Conservation (phyloP, 2,888 invertebrate genomes). For the Melieria omissa region DNA sequence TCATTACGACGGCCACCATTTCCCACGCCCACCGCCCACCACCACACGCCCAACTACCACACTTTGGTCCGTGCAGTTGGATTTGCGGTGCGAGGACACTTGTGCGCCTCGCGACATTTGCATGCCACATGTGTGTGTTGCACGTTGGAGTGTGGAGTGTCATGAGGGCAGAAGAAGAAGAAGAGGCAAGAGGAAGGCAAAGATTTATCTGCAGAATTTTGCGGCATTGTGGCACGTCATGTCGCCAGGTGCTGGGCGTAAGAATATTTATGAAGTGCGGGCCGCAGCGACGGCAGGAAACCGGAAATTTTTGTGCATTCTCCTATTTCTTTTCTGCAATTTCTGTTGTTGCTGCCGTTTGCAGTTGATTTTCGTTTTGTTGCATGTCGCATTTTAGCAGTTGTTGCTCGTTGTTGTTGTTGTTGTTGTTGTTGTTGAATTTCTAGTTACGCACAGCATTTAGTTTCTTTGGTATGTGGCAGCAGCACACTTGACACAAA, state of each 20-base stretch:
- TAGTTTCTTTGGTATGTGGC: too few relatives aligned
- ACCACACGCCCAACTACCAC: neutral
- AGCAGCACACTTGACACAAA: too few relatives aligned
- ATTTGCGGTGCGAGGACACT: neutral
- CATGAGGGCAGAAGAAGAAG: neutral
- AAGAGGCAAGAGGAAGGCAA: neutral
- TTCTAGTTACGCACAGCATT: neutral
- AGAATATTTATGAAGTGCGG: constrained; percentile 16
- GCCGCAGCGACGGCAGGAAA: constrained; percentile 10
- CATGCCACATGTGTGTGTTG: neutral
- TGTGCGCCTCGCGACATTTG: neutral
- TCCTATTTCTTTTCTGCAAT: neutral
- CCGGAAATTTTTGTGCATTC: constrained; percentile 26
- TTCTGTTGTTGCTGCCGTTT: neutral
- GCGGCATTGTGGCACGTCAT: neutral
- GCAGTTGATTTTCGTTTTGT: too few relatives aligned
- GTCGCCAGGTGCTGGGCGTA: neutral
- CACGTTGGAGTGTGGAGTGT: neutral
- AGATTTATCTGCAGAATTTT: neutral
- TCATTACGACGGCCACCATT: constrained; percentile 54
- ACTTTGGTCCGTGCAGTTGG: neutral
- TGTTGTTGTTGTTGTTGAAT: neutral
- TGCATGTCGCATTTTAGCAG: neutral
- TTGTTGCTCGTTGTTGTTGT: neutral
- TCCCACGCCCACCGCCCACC: too few relatives aligned